Evolutionary conservation across 2,113 vertebrate species (phyloP).

Genomic region (Daphoenositta chrysoptera): DNA sequence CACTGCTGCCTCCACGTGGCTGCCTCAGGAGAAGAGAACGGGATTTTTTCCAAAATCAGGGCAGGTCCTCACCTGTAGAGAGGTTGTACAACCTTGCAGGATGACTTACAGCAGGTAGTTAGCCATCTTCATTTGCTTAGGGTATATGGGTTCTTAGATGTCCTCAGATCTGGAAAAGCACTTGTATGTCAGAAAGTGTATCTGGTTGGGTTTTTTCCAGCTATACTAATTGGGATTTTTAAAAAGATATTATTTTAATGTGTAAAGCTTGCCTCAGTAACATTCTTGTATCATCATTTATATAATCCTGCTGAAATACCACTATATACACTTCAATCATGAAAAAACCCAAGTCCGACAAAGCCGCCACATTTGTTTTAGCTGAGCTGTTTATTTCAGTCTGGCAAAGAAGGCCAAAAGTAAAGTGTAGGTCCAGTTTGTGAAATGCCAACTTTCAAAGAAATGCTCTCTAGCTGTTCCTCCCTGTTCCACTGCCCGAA

Average conservation of each 20-base stretch:
- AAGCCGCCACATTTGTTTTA: fast-evolving
- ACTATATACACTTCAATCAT: not conserved
- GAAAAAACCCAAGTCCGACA: not conserved
- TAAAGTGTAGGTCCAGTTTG: not conserved
- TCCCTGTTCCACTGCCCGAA: not conserved
- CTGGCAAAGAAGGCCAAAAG: not conserved
- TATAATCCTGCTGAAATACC: not conserved
- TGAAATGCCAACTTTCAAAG: not conserved
- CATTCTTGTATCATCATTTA: not conserved
- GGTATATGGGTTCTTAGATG: not conserved
- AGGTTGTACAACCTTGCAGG: not conserved
- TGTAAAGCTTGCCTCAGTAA: not conserved
- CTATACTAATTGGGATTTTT: not conserved
- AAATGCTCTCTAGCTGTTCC: not conserved
- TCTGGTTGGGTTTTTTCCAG: not conserved
- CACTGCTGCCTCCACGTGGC: constrained; percentile 16
- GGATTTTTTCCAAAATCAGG: not conserved
- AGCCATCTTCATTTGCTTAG: not conserved
- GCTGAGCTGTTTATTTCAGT: not conserved
- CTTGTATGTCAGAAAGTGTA: not conserved
- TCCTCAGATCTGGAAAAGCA: not conserved
- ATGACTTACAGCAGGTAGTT: not conserved
- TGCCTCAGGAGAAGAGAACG: not conserved
- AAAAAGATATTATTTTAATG: not conserved
- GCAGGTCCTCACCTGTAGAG: not conserved